A percentile compares a stretch with the other conserved stretches of the same genome.
phyloP scores from a whole-genome alignment of 2,888 invertebrate genomes.

The Didymodactylos carnosus region DNA sequence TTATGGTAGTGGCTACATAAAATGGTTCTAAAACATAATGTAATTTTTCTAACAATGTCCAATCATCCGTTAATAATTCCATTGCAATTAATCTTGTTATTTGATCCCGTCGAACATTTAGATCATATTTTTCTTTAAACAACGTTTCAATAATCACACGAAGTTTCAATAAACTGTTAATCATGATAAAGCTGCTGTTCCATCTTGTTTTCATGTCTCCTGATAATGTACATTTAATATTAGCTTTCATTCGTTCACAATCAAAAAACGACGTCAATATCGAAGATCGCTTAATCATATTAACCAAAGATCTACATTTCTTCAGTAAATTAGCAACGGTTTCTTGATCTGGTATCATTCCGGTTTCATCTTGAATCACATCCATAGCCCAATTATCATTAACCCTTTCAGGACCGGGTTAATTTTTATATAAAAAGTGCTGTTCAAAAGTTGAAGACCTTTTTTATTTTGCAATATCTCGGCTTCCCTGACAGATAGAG shows the following conservation, averaged over 20 bases:
- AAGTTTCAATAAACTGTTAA: background rate
- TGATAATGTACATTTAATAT: background rate
- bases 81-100: background rate
- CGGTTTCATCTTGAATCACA: too few species aligned
- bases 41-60: background rate
- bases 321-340: background rate
- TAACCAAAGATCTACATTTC: background rate
- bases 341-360: too few species aligned
- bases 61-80: background rate
- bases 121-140: background rate
- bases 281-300: background rate
- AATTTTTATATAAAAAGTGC: too few species aligned
- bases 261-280: background rate
- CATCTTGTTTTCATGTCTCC: background rate
- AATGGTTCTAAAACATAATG: background rate
- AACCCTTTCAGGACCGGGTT: too few species aligned
- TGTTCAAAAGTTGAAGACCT: too few species aligned
- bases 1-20: background rate
- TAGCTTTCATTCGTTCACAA: background rate
- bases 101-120: background rate
- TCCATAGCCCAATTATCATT: too few species aligned
- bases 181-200: background rate
- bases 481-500: too few species aligned
- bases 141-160: background rate
- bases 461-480: too few species aligned